Percentiles rank a stretch among this genome's conserved stretches.
phyloP scores from a whole-genome alignment of 2,797 vertebrate species.

The Smutsia temminckii region DNA sequence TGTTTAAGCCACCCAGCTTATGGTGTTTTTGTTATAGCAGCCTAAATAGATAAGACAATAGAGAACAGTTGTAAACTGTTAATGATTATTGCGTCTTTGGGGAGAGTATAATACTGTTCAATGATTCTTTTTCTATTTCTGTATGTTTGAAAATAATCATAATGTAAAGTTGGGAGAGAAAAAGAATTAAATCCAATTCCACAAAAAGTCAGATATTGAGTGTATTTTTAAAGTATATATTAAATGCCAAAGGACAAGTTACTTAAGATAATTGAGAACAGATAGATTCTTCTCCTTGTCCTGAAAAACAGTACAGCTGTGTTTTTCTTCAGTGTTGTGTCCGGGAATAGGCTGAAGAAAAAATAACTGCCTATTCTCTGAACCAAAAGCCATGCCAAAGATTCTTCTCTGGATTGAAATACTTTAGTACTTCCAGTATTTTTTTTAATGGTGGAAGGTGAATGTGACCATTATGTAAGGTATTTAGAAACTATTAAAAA shows the following conservation, averaged over 20 bases:
- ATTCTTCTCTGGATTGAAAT: not conserved
- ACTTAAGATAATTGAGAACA: not conserved
- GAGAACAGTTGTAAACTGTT: not conserved
- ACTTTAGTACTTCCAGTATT: not conserved
- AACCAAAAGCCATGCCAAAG: not conserved
- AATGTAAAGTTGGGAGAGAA: not conserved
- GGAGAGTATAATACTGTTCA: not conserved
- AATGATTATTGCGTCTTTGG: not conserved
- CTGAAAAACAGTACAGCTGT: slow-evolving; percentile 14
- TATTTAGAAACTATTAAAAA: not conserved
- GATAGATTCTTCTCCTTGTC: not conserved
- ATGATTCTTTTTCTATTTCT: not conserved
- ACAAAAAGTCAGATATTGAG: not conserved
- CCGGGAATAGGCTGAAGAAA: not conserved
- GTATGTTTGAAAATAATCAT: not conserved
- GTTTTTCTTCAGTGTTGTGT: not conserved
- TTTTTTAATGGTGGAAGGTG: not conserved
- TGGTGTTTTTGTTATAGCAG: not conserved
- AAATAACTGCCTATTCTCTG: not conserved
- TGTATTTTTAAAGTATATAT: not conserved
- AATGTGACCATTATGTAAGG: not conserved
- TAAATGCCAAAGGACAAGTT: slow-evolving; percentile 5
- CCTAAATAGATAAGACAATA: not conserved
- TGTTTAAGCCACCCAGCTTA: not conserved
- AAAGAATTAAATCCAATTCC: not conserved